These are phyloP conservation scores for Ennomos fuscantarius DNA, from an alignment of 2,888 invertebrate species.

Conservation along the genomic window DNA sequence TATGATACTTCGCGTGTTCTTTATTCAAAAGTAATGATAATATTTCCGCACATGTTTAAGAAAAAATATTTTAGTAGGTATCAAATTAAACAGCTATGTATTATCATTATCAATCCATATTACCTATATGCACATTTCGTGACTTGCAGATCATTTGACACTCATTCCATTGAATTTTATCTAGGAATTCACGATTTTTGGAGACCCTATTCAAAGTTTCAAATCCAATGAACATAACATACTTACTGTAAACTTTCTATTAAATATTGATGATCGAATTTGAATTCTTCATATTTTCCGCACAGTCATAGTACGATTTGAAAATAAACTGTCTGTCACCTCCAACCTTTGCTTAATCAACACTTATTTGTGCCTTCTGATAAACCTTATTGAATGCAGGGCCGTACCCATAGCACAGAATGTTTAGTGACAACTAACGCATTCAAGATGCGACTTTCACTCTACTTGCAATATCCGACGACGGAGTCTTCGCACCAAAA, in stretches of 20 bases:
- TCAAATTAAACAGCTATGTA: neutral
- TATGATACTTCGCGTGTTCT: too few species aligned
- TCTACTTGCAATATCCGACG: too few species aligned
- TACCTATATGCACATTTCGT: too few species aligned
- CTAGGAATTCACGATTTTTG: neutral
- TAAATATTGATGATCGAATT: neutral
- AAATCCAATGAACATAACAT: neutral
- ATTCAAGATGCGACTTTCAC: too few species aligned
- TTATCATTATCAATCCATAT: too few species aligned
- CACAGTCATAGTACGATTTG: slow-evolving; percentile 38
- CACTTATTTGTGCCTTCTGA: slow-evolving; percentile 41
- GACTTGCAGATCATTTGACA: too few species aligned
- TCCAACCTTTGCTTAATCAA: slow-evolving; percentile 54
- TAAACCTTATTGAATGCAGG: slow-evolving; percentile 35
- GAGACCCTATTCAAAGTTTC: neutral
- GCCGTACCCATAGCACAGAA: slow-evolving; percentile 23
- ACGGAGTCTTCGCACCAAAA: too few species aligned
- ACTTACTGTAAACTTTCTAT: neutral
- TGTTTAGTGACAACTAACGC: too few species aligned
- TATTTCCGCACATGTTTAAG: too few species aligned
- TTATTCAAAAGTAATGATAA: too few species aligned
- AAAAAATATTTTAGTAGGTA: too few species aligned
- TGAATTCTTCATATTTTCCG: slow-evolving; percentile 16
- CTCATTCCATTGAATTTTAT: neutral
- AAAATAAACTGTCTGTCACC: slow-evolving; percentile 50